Conservation (phyloP, 23 tunicate species). For the Trididemnum clinides region DNA sequence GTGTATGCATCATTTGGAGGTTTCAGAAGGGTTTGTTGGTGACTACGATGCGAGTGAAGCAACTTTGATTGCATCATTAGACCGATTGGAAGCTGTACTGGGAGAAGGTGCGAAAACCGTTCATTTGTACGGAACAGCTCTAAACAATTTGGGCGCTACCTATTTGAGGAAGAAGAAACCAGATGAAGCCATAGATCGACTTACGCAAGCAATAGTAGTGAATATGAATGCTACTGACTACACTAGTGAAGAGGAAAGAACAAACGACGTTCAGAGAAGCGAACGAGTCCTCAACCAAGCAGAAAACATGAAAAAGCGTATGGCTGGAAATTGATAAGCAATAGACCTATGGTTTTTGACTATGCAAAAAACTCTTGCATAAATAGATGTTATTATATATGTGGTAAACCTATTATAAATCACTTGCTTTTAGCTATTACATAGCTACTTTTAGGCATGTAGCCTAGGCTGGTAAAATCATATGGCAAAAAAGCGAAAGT, state of each 20-base stretch:
- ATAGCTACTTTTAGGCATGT: too few species aligned
- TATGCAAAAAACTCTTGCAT: too few species aligned
- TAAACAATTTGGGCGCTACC: constrained; percentile 32
- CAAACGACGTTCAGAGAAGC: not conserved
- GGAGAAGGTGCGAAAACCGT: not conserved
- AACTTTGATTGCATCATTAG: not conserved
- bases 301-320: too few species aligned
- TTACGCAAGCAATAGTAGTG: not conserved
- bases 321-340: not conserved
- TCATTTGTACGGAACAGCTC: not conserved
- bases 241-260: not conserved
- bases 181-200: not conserved
- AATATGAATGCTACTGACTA: not conserved
- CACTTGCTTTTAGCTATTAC: too few species aligned
- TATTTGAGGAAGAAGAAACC: not conserved
- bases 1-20: constrained; percentile 23
- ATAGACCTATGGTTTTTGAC: not conserved
- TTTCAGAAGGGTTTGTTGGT: not conserved
- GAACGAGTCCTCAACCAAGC: not conserved
- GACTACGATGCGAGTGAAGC: not conserved
- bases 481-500: too few species aligned
- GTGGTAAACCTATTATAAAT: too few species aligned
- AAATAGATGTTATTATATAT: too few species aligned
- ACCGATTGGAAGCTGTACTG: not conserved
- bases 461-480: too few species aligned